Conservation (phyloP, 2,888 invertebrate species). For the Melinaea marsaeus region DNA sequence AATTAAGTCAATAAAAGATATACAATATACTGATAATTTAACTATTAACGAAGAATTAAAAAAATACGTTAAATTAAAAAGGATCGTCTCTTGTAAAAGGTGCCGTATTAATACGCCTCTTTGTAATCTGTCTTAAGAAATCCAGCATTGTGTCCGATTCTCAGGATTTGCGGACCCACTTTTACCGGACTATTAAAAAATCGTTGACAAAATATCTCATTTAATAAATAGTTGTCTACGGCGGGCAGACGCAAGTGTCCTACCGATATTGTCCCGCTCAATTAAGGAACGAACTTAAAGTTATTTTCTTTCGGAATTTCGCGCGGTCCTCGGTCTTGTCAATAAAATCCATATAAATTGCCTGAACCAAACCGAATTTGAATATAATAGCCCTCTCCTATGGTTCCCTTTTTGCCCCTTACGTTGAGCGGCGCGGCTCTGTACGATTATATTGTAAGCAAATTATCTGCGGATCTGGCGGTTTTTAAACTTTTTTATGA, state of each 20-base stretch:
- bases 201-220: not conserved
- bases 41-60: too few relatives aligned
- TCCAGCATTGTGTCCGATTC: constrained; percentile 68
- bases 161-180: constrained; percentile 45
- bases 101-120: constrained; percentile 63
- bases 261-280: constrained; percentile 72
- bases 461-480: constrained; percentile 75
- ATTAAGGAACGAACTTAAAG: constrained; percentile 61
- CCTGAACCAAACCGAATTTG: constrained; percentile 72
- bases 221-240: constrained; percentile 19
- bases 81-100: constrained; percentile 44
- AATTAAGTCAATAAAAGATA: constrained; percentile 5
- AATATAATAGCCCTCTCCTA: constrained; percentile 73
- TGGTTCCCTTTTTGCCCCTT: constrained; percentile 67
- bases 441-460: constrained; percentile 78
- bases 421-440: constrained; percentile 65
- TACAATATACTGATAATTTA: not conserved
- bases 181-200: constrained; percentile 30
- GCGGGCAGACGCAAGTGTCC: constrained; percentile 18
- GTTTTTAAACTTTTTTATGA: constrained; percentile 44
- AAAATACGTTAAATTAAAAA: constrained; percentile 2
- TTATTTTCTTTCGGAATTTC: constrained; percentile 68
- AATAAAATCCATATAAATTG: constrained; percentile 77
- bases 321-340: constrained; percentile 67
- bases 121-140: constrained; percentile 75